Base-by-base conservation (phyloP, 1,140 invertebrate species). In the Delia radicum region DNA sequence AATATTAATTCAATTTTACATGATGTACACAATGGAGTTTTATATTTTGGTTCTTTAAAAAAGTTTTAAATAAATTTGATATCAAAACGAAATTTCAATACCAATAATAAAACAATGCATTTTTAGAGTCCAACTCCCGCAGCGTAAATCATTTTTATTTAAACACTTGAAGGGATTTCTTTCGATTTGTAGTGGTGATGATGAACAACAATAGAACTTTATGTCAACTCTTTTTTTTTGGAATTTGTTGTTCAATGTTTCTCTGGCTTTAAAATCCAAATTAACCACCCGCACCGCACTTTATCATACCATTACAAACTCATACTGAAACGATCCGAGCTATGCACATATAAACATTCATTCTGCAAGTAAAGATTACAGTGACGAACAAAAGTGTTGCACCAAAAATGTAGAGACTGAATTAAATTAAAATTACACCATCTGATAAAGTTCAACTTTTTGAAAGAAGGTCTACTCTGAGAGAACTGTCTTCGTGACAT, bases 91-190 rank as follows among this genome's bases (percentile, higher is more conserved):
- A 7, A 55, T 21, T 55, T 55, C 21, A 55, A 24, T 21, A 55
- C n/a, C n/a, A 55, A 55, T 55, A 2, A 18, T 3, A 55, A 21
- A 21, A 55, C 18, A 21, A 55, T 55, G 15, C 48, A 55, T 33
- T 69, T 69, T 26, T 2, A 69, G 37, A 65, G 62, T 65, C 62
- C 62, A 65, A 69, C 65, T 69, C 29, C 29, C 29, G 65, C 65
- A 69, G 65, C 65, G 65, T 69, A 69, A 69, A 69, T 69, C 65
- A 65, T 65, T 65, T 65, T 65, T 65, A 65, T 65, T 65, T 65
- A 65, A 65, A 65, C 62, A 69, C 65, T 69, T 33, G 65, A 69
- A 69, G 65, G 29, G 29, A 69, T 69, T 69, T 69, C 65, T 18
- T n/a, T 55, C 48, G 6, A 8, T 55, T 8, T 21, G 4, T 55